Percentiles rank a stretch among this genome's conserved stretches.
These are phyloP conservation scores for Galeruca laticollis DNA, from an alignment of 2,888 invertebrate genomes.

Conservation along the genomic window DNA sequence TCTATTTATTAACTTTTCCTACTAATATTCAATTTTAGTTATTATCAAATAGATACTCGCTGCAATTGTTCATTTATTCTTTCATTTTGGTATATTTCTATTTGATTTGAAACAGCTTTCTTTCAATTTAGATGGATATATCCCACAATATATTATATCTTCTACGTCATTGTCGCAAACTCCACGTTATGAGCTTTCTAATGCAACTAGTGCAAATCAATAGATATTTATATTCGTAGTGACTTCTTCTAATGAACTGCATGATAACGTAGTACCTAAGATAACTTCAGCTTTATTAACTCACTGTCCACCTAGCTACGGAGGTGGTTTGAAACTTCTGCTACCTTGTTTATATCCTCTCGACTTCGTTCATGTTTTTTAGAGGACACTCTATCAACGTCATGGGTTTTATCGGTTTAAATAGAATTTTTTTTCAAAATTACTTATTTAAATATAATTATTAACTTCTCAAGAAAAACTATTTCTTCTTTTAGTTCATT, in stretches of 20 bases:
- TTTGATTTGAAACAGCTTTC: neutral
- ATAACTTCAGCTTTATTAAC: slow-evolving; percentile 1
- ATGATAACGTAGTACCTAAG: slow-evolving; percentile 44
- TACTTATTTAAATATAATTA: no score
- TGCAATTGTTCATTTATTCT: no score
- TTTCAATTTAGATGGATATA: neutral
- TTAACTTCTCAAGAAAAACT: no score
- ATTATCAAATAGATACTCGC: no score
- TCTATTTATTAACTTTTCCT: no score
- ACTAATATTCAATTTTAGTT: no score
- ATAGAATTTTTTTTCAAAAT: no score
- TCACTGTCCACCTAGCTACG: neutral
- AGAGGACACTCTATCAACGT: no score
- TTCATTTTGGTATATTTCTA: neutral
- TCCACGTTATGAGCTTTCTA: slow-evolving; percentile 6
- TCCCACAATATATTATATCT: neutral
- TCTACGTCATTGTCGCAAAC: neutral
- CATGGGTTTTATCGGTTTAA: no score
- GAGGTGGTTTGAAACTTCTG: neutral
- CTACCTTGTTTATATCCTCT: neutral
- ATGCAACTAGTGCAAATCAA: slow-evolving; percentile 47
- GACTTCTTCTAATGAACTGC: slow-evolving; percentile 44
- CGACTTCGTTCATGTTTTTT: no score
- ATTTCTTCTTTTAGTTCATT: no score
- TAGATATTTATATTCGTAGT: slow-evolving; percentile 46